A percentile compares a stretch with the other conserved stretches of the same genome.
These are phyloP conservation scores for Cephus pulcher DNA, from an alignment of 2,888 invertebrate genomes.

Conservation along the genomic window DNA sequence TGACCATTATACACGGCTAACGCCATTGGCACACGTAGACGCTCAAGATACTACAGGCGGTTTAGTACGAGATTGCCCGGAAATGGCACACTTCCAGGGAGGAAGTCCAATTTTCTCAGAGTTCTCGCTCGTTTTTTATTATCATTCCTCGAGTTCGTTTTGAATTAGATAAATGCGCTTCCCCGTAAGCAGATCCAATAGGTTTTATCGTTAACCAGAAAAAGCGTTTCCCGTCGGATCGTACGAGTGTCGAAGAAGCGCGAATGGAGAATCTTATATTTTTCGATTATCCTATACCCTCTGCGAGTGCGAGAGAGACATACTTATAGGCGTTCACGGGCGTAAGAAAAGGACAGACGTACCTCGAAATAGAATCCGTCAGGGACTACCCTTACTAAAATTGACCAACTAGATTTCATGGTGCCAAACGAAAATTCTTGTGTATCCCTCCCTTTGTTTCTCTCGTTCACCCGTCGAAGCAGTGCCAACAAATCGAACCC, in stretches of 20 bases:
- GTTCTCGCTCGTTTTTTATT: neutral
- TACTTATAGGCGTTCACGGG: neutral
- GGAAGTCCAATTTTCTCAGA: slow-evolving; percentile 1
- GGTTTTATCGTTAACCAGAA: neutral
- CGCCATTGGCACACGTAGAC: neutral
- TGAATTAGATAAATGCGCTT: too few species aligned
- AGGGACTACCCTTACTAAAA: neutral
- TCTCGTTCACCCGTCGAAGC: neutral
- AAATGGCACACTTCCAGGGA: slow-evolving; percentile 5
- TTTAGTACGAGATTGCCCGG: neutral
- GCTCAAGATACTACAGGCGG: neutral
- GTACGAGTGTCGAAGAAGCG: neutral
- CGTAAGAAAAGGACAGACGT: neutral
- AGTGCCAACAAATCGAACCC: neutral
- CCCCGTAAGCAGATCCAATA: slow-evolving; percentile 7
- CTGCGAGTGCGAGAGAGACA: too few species aligned
- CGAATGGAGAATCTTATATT: neutral
- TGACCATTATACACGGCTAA: neutral
- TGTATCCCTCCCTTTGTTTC: neutral
- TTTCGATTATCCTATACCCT: too few species aligned
- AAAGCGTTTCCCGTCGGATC: neutral
- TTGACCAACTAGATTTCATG: neutral
- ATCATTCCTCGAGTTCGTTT: neutral
- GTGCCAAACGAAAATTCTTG: neutral
- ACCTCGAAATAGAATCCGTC: neutral